Evolutionary conservation across 2,797 vertebrate genomes (phyloP).

Genomic region (Rhynchonycteris naso): DNA sequence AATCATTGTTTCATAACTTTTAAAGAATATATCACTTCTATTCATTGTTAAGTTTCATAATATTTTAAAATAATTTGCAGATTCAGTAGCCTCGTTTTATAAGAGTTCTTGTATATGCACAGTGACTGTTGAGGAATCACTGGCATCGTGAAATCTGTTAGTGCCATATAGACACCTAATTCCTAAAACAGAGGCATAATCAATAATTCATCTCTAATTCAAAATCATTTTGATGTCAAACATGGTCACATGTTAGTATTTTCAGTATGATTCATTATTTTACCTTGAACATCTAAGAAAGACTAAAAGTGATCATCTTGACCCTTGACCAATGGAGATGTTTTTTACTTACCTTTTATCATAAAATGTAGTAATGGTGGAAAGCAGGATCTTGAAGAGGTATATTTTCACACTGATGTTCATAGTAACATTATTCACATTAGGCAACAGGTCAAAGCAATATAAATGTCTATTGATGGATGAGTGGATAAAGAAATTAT

Average conservation of each 20-base stretch:
- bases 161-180: background rate
- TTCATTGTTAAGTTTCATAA: background rate
- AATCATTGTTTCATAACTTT: background rate
- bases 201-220: background rate
- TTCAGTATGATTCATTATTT: background rate
- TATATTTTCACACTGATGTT: background rate
- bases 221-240: slow-evolving; percentile 19
- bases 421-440: background rate
- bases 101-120: background rate
- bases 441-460: background rate
- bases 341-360: background rate
- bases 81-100: background rate
- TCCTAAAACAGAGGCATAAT: slow-evolving; percentile 8
- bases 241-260: background rate
- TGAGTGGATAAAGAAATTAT: background rate
- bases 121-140: background rate
- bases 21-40: background rate
- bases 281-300: background rate
- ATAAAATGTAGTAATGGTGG: background rate
- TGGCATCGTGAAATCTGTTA: background rate
- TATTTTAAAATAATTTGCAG: background rate
- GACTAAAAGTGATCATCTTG: background rate
- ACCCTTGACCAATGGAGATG: background rate
- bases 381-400: background rate
- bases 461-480: background rate